Evolutionary conservation across 2,888 invertebrate genomes (phyloP).

Genomic region (Drosophila melanocephala): DNA sequence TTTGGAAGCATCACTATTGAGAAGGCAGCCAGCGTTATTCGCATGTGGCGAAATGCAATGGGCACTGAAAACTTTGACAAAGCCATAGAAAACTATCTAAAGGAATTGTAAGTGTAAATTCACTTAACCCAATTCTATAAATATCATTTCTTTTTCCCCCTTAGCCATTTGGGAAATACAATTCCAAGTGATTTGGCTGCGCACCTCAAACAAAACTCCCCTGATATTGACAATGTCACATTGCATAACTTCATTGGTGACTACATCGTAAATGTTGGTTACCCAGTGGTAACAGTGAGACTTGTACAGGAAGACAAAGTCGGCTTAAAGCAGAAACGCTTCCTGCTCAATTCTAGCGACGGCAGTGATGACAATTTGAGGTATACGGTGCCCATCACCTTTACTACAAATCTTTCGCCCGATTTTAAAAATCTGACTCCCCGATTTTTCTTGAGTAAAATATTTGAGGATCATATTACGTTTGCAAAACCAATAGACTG

Average conservation of each 20-base stretch:
- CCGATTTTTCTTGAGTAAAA: constrained; percentile 56
- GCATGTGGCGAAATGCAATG: constrained; percentile 89
- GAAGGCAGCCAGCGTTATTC: constrained; percentile 88
- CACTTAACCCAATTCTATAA: neutral
- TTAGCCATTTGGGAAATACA: constrained; percentile 74
- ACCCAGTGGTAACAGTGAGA: constrained; percentile 88
- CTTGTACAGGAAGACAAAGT: constrained; percentile 26
- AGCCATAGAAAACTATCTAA: constrained; percentile 87
- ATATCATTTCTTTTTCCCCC: neutral
- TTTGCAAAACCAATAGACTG: constrained; percentile 63
- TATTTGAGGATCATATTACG: neutral
- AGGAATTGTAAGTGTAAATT: constrained; percentile 82
- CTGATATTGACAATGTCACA: constrained; percentile 74
- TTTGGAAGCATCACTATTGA: constrained; percentile 88
- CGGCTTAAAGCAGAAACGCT: constrained; percentile 69
- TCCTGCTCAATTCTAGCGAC: constrained; percentile 61
- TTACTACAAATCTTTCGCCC: constrained; percentile 57
- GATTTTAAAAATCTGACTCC: constrained; percentile 74
- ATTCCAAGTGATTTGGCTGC: constrained; percentile 86
- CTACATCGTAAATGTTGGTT: constrained; percentile 90
- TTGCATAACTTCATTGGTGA: constrained; percentile 84
- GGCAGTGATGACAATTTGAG: constrained; percentile 57
- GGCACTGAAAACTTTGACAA: constrained; percentile 86
- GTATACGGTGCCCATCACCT: constrained; percentile 82
- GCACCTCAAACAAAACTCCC: constrained; percentile 84